Conservation (phyloP, 2,113 vertebrate genomes). For the Dryoscopus gambensis region DNA sequence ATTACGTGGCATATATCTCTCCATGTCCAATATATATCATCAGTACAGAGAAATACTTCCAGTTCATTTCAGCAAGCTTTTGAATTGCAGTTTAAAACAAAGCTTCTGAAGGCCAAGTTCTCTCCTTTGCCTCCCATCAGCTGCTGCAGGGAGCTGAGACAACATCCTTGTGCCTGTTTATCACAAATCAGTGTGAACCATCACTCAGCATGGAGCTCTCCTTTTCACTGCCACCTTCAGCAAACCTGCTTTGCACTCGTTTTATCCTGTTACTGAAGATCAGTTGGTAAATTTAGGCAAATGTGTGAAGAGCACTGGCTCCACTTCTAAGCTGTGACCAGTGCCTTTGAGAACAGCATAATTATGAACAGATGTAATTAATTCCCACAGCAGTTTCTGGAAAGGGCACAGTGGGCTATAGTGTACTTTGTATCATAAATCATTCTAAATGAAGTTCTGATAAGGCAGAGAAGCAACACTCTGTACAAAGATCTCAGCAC, state of each 20-base stretch:
- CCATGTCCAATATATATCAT: background rate
- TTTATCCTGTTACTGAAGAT: background rate
- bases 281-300: background rate
- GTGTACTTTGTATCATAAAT: background rate
- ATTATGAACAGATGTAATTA: background rate
- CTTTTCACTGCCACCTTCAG: background rate
- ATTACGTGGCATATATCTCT: background rate
- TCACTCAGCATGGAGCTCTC: background rate
- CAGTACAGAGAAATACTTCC: background rate
- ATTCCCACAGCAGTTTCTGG: background rate
- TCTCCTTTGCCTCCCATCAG: accelerated
- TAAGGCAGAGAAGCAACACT: background rate
- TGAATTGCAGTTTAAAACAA: background rate
- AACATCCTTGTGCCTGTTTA: background rate
- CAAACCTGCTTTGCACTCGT: background rate
- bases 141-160: accelerated
- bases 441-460: background rate
- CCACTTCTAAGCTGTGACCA: background rate
- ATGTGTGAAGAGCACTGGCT: background rate
- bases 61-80: background rate
- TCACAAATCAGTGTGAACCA: background rate
- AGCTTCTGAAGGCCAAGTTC: background rate
- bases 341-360: background rate
- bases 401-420: background rate
- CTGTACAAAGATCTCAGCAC: too few relatives aligned